These are phyloP conservation scores for Achlya flavicornis DNA, from an alignment of 2,888 invertebrate genomes.

Conservation along the genomic window DNA sequence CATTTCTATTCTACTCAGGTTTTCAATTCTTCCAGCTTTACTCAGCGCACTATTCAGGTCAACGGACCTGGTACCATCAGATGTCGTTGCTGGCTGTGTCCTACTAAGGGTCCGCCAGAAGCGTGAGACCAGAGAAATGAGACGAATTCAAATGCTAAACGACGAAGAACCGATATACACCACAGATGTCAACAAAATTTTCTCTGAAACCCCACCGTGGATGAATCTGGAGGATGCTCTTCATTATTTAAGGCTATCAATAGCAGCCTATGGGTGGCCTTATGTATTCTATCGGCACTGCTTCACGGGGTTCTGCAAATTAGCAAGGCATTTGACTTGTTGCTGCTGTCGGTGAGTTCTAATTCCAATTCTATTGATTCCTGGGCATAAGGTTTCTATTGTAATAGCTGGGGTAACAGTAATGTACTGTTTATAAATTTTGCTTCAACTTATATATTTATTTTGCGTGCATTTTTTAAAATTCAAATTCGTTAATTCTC, in stretches of 20 bases:
- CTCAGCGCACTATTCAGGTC: constrained; percentile 92
- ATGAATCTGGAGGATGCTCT: constrained; percentile 90
- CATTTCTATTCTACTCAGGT: constrained; percentile 9
- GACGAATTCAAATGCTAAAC: constrained; percentile 85
- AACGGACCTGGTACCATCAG: constrained; percentile 94
- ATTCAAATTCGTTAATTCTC: too few species aligned
- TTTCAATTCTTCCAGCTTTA: constrained; percentile 79
- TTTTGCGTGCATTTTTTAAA: not conserved
- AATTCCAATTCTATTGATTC: not conserved
- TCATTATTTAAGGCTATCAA: constrained; percentile 91
- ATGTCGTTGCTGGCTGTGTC: constrained; percentile 93
- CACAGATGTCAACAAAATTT: constrained; percentile 84
- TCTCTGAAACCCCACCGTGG: constrained; percentile 89
- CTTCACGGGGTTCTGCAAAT: constrained; percentile 89
- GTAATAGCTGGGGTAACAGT: not conserved
- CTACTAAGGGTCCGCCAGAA: constrained; percentile 91
- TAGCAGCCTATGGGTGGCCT: constrained; percentile 95
- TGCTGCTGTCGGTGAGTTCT: constrained; percentile 87
- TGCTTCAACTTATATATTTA: not conserved
- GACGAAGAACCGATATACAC: constrained; percentile 88
- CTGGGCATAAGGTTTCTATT: not conserved
- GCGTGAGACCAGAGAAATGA: constrained; percentile 88
- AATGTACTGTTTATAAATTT: not conserved
- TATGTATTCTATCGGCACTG: constrained; percentile 91
- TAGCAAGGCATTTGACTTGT: constrained; percentile 87